A percentile compares a stretch with the other conserved stretches of the same genome.
phyloP scores from a whole-genome alignment of 2,888 invertebrate species.

The Philereme transversata region DNA sequence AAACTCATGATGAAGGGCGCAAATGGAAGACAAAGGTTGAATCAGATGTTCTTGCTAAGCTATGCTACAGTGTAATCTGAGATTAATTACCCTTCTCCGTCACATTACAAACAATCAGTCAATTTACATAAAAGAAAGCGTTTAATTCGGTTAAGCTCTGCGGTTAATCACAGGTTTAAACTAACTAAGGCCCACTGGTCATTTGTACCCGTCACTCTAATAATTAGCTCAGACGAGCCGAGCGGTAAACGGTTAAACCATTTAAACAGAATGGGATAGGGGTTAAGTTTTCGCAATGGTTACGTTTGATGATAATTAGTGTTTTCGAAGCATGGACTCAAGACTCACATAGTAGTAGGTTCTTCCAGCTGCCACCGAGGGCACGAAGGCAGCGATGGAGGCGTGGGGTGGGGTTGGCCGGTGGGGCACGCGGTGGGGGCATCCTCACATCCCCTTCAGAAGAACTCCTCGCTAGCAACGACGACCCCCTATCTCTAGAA shows the following conservation, averaged over 20 bases:
- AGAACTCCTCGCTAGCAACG: slow-evolving; percentile 86
- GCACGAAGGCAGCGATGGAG: slow-evolving; percentile 89
- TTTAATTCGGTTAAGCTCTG: slow-evolving; percentile 73
- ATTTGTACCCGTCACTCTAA: slow-evolving; percentile 76
- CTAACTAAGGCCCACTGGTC: slow-evolving; percentile 66
- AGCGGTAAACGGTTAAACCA: slow-evolving; percentile 66
- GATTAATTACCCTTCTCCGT: slow-evolving; percentile 58
- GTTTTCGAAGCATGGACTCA: slow-evolving; percentile 76
- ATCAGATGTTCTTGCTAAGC: slow-evolving; percentile 10
- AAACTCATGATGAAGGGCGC: neutral
- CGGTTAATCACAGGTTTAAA: slow-evolving; percentile 72
- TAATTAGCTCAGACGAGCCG: slow-evolving; percentile 69
- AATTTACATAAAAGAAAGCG: slow-evolving; percentile 79
- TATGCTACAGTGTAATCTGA: slow-evolving; percentile 46
- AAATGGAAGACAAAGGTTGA: neutral
- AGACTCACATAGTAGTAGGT: slow-evolving; percentile 89
- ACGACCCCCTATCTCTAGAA: slow-evolving; percentile 78
- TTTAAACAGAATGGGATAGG: slow-evolving; percentile 66
- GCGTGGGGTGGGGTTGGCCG: slow-evolving; percentile 73
- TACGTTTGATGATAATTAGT: slow-evolving; percentile 47
- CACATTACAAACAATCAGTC: slow-evolving; percentile 67
- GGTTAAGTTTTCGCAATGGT: slow-evolving; percentile 52
- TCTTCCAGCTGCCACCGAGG: slow-evolving; percentile 91
- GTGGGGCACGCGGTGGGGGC: slow-evolving; percentile 65
- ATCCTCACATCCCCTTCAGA: slow-evolving; percentile 88